A percentile compares a stretch with the other conserved stretches of the same genome.
Conservation (phyloP, 2,113 vertebrate genomes). For the Podiceps cristatus region DNA sequence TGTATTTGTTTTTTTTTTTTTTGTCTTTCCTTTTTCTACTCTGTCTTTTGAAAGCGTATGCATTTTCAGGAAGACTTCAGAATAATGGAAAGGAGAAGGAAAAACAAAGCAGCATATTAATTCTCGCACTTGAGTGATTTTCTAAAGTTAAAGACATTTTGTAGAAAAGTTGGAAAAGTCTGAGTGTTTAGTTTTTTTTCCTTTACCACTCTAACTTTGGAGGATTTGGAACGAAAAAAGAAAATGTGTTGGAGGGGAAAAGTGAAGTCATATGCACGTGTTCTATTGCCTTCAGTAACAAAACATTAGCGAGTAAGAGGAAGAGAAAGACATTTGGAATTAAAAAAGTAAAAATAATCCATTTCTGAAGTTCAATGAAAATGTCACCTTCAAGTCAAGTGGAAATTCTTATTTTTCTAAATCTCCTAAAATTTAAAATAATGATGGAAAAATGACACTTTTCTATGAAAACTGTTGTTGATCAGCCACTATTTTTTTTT, state of each 20-base stretch:
- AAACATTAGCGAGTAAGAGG: conserved; percentile 37
- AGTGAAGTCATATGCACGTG: conserved; percentile 53
- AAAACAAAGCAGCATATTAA: conserved; percentile 14
- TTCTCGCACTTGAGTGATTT: neutral
- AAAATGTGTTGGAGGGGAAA: conserved; percentile 63
- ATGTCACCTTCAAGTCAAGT: conserved; percentile 23
- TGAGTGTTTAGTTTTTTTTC: neutral
- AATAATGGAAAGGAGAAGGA: neutral
- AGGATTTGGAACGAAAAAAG: conserved; percentile 59
- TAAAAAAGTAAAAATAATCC: conserved; percentile 20
- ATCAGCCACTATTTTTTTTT: neutral
- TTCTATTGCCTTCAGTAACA: conserved; percentile 61
- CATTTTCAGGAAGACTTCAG: neutral
- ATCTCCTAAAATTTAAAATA: neutral
- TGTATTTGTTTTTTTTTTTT: neutral
- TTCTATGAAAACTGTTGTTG: neutral
- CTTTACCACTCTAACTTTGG: neutral
- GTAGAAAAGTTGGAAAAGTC: conserved; percentile 34
- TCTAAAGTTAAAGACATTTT: conserved; percentile 29
- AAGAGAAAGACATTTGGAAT: conserved; percentile 51
- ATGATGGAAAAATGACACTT: neutral
- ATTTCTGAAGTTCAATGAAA: conserved; percentile 24
- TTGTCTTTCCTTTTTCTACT: neutral
- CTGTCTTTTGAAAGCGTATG: neutral
- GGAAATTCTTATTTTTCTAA: neutral